Evolutionary conservation across 2,797 vertebrate species (phyloP), one percentile per base, ranked within the genome.

Genomic region (Alosa sapidissima): DNA sequence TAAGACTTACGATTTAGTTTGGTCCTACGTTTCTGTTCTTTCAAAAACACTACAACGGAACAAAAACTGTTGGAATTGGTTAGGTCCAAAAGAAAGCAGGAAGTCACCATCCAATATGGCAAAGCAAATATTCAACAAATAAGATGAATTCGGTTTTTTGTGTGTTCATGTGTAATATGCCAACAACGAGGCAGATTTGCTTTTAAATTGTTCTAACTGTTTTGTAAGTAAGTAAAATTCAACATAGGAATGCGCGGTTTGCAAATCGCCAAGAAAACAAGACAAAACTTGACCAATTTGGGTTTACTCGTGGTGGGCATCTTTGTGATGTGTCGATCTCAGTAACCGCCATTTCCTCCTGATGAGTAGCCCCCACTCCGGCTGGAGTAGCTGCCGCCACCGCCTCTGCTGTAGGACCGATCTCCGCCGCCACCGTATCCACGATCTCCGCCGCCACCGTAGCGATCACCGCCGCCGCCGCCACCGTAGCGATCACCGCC

Each of bases 281-380:
- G 62, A 65, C 24, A 65, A 28, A 65, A 65, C 62, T 65, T 65
- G 62, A 65, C 24, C 62, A 65, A 65, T 65, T 65, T 24, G 62
- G 95, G 14, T 52, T 96, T 98, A 97, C 97, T 97, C 97, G 97
- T 96, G 97, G 98, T 97, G 96, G 95, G 96, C 96, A 97, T 97
- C 97, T 97, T 96, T 97, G 97, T 97, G 97, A 97, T 97, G 97
- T 93, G 98, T 97, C 96, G 97, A 97, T 99, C 97, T 98, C 97
- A 97, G 98, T 92, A 92, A 4, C 91, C 88, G 0, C 90, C 83
- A 3, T 88, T 86, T 0, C 88, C 87, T 5, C 92, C 88, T 0
- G 88, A 88, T 2, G 88, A 91, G 81, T 90, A 89, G n/a, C 93
- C 89, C 0, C 91, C 89, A 0, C 89, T 89, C 8, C 91, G 87